These are phyloP conservation scores for Lytechinus pictus DNA, from an alignment of 35 echinoderm and acorn worm genomes.

Conservation along the genomic window DNA sequence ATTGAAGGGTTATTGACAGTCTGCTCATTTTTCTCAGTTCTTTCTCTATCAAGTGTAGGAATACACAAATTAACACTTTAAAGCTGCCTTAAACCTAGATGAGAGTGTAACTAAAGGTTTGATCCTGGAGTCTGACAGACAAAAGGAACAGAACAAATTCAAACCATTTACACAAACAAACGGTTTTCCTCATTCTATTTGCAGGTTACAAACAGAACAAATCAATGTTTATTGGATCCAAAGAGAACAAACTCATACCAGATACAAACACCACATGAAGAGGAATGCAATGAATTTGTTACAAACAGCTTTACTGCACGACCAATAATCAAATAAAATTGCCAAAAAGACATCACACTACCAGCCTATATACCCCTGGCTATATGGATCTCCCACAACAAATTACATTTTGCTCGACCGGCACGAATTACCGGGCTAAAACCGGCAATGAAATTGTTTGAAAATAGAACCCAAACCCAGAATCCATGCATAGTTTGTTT, in stretches of 20 bases:
- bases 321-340: not conserved
- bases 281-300: not conserved
- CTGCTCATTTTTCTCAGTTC: not conserved
- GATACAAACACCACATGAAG: not conserved
- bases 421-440: not conserved
- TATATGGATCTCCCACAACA: not conserved
- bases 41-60: not conserved
- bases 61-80: not conserved
- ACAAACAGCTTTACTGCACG: not conserved
- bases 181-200: not conserved
- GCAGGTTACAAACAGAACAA: not conserved
- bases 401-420: not conserved
- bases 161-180: not conserved
- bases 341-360: not conserved
- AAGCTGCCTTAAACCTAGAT: not conserved
- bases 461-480: constrained; percentile 6
- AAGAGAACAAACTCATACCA: not conserved
- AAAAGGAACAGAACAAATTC: not conserved
- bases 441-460: not conserved
- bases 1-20: not conserved
- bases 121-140: not conserved
- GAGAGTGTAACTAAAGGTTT: not conserved
- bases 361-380: not conserved
- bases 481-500: not conserved
- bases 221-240: not conserved